phyloP scores from a whole-genome alignment of 1,140 invertebrate genomes.

The Tribolium castaneum region DNA sequence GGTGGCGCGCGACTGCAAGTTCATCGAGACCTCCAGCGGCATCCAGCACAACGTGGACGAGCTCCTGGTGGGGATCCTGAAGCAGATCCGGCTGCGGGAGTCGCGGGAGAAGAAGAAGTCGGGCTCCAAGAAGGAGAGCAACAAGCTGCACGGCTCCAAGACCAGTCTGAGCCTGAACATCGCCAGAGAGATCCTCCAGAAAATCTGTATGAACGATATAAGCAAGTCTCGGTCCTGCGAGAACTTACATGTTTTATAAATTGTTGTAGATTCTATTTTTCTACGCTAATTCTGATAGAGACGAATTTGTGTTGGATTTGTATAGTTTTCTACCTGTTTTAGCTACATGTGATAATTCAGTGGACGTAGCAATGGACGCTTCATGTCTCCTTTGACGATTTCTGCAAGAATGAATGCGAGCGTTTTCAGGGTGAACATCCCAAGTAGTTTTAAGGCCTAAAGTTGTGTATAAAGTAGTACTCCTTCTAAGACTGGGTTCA shows the following conservation, averaged over 20 bases:
- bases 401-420: neutral
- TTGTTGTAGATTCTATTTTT: constrained; percentile 29
- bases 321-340: constrained; percentile 31
- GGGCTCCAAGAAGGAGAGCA: constrained; percentile 62
- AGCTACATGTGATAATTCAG: constrained; percentile 23
- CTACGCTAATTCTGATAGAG: constrained; percentile 24
- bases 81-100: constrained; percentile 84
- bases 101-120: constrained; percentile 69
- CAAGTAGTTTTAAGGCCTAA: constrained; percentile 33
- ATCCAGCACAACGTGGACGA: constrained; percentile 94
- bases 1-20: constrained; percentile 88
- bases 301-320: constrained; percentile 9
- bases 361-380: constrained; percentile 3
- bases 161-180: constrained; percentile 81
- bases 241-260: constrained; percentile 88
- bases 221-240: constrained; percentile 92
- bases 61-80: constrained; percentile 86
- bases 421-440: neutral
- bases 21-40: constrained; percentile 91
- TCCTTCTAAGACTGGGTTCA: neutral
- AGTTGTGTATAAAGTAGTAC: constrained; percentile 17
- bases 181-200: constrained; percentile 83
- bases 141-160: constrained; percentile 72
- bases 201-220: constrained; percentile 87
- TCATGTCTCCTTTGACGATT: constrained; percentile 5